Base-by-base conservation (phyloP, 2,797 vertebrate species). In the Helarctos malayanus region DNA sequence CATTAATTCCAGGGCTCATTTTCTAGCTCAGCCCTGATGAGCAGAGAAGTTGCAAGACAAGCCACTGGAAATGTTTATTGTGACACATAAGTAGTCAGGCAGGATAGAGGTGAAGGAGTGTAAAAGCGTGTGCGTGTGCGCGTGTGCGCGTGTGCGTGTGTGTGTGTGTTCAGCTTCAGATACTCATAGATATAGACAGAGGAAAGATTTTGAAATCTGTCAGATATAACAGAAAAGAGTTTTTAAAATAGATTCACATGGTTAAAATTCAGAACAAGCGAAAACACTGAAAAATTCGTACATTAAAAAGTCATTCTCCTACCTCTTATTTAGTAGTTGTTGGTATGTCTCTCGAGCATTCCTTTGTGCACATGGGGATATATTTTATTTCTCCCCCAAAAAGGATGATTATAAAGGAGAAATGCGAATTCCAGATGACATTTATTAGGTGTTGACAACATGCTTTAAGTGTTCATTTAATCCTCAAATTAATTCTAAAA, bases 201-300 rank as follows among this genome's bases (percentile, higher is more conserved):
- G 73, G 19, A 73, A 32, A 89, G 32, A 69, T 59, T 71, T 87
- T 69, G 41, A 90, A 89, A 76, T 41, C 15, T 52, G 35, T 78
- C 52, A 83, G 35, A 47, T 29, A 35, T 5, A 87, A 68, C 38
- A 41, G 47, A 85, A 49, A 86, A 59, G 16, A 21, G 2, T 57
- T 80, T 92, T 95, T 69, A 32, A 84, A 90, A 84, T 69, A 91
- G 54, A 81, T 47, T 59, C 1, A 59, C 21, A 57, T 73, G 38
- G 38, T 45, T 86, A 73, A 97, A 95, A 82, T 11, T 69, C 41
- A 61, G 57, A 81, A 87, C 49, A 56, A 90, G 59, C 68, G 6
- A 54, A 49, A 96, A 89, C 16, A 12, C 52, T 56, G 15, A 18
- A 80, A 92, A 92, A 41, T 45, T 49, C 56, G 15, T 57, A 32